phyloP scores from a whole-genome alignment of 2,797 vertebrate genomes.

The Synanceia verrucosa region DNA sequence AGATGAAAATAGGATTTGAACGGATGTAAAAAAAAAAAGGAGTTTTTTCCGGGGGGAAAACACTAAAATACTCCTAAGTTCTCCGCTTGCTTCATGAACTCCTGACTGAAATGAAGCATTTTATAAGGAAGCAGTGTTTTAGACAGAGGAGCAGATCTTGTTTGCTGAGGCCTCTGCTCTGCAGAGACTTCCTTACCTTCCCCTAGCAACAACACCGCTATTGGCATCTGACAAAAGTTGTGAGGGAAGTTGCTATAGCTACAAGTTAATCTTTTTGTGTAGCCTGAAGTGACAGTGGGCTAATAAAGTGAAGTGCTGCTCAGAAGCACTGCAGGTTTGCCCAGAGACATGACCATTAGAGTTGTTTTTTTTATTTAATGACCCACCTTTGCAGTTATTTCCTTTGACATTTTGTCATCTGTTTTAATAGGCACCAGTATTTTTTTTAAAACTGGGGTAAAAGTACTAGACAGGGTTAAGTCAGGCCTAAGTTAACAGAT shows the following conservation, averaged over 20 bases:
- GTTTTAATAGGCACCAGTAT: background rate
- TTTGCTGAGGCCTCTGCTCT: conserved; percentile 22
- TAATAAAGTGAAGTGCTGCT: conserved; percentile 5
- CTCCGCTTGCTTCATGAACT: conserved; percentile 16
- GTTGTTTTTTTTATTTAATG: background rate
- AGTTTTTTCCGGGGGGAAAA: conserved; percentile 11
- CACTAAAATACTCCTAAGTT: background rate
- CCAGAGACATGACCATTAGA: background rate
- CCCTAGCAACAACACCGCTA: conserved; percentile 51
- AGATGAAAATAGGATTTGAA: conserved; percentile 38
- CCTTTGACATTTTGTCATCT: no score
- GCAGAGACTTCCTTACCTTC: conserved; percentile 29
- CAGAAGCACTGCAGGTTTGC: background rate
- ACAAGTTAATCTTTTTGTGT: conserved; percentile 46
- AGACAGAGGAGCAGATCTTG: conserved; percentile 22
- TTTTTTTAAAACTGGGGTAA: background rate
- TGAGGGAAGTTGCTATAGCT: conserved; percentile 53
- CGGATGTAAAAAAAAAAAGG: background rate
- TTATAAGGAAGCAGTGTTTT: conserved; percentile 42
- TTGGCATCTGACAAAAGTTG: conserved; percentile 20
- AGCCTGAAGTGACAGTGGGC: conserved; percentile 13
- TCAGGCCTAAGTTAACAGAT: background rate
- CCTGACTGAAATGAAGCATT: conserved; percentile 46
- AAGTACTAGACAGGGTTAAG: background rate
- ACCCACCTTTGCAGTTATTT: background rate